Evolutionary conservation across 2,888 invertebrate genomes (phyloP).

Genomic region (Microctonus aethiopoides): DNA sequence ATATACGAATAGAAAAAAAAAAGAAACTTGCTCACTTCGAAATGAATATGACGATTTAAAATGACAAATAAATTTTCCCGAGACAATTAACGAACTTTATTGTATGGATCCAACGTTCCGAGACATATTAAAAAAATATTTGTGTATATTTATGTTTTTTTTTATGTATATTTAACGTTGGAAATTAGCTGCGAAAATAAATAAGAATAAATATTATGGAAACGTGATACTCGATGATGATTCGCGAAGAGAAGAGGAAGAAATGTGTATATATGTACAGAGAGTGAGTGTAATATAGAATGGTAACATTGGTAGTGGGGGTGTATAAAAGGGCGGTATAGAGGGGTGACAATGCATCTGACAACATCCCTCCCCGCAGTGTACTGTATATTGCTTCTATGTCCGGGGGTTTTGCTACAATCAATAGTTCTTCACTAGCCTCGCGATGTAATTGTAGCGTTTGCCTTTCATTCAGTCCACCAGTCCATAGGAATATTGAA

Average conservation of each 20-base stretch:
- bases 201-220: constrained; percentile 1
- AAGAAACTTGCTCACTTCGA: not conserved
- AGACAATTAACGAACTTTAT: constrained; percentile 17
- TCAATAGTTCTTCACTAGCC: constrained; percentile 37
- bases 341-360: constrained; percentile 41
- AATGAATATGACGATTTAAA: not conserved
- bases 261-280: constrained; percentile 11
- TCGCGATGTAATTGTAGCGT: constrained; percentile 26
- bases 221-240: constrained; percentile 3
- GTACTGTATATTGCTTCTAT: not conserved
- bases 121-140: not conserved
- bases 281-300: constrained; percentile 7
- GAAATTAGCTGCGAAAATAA: not conserved
- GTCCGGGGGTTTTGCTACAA: constrained; percentile 36
- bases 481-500: constrained; percentile 5
- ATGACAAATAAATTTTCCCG: constrained; percentile 6
- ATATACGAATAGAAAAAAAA: not conserved
- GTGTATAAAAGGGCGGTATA: constrained; percentile 23
- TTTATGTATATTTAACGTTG: not conserved
- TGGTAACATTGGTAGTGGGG: constrained; percentile 16
- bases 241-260: constrained; percentile 12
- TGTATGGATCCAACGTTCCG: not conserved
- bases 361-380: constrained; percentile 22
- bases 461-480: constrained; percentile 9
- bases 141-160: not conserved